A percentile compares a stretch with the other conserved stretches of the same genome.
Evolutionary conservation across 1,140 invertebrate species (phyloP).

Genomic region (Melitaea cinxia): DNA sequence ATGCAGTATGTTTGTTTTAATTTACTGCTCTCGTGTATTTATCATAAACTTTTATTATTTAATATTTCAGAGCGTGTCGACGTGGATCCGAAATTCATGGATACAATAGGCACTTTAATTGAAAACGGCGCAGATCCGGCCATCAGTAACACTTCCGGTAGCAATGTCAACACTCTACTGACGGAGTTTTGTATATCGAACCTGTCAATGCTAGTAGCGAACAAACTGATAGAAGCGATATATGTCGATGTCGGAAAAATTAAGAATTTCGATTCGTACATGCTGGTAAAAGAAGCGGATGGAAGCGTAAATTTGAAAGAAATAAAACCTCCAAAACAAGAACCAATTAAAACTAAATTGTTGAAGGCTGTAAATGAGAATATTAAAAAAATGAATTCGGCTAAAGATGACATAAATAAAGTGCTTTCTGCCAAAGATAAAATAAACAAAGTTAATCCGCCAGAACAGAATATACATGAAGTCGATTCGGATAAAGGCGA

Average conservation of each 20-base stretch:
- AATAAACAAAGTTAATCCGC: background rate
- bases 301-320: slow-evolving; percentile 37
- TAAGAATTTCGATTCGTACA: slow-evolving; percentile 41
- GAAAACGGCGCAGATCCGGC: slow-evolving; percentile 51
- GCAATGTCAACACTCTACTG: slow-evolving; percentile 47
- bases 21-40: too few species aligned
- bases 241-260: slow-evolving; percentile 28
- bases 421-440: too few species aligned
- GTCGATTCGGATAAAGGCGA: too few species aligned
- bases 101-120: slow-evolving; percentile 54
- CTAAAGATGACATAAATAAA: too few species aligned
- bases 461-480: background rate
- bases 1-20: background rate
- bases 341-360: too few species aligned
- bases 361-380: too few species aligned
- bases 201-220: slow-evolving; percentile 54
- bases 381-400: too few species aligned
- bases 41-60: too few species aligned
- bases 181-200: slow-evolving; percentile 49
- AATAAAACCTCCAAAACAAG: background rate
- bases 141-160: slow-evolving; percentile 49
- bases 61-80: slow-evolving; percentile 49
- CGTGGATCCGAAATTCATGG: slow-evolving; percentile 46
- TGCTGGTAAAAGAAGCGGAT: slow-evolving; percentile 49
- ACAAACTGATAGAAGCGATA: slow-evolving; percentile 45